phyloP scores from a whole-genome alignment of 2,797 vertebrate genomes.

The Poliocrania exsul region DNA sequence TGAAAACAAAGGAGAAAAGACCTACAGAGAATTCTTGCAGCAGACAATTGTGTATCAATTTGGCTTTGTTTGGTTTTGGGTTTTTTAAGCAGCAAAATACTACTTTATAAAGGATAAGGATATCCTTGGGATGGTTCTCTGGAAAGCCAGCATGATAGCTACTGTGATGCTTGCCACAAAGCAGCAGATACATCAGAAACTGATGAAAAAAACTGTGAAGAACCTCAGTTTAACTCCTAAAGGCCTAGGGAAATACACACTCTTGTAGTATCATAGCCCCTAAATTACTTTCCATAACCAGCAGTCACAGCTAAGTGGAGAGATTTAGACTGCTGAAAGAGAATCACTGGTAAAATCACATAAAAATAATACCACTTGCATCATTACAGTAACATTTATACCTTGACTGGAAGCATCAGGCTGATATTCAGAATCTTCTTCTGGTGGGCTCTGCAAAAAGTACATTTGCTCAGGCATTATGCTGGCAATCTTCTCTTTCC shows the following conservation, averaged over 20 bases:
- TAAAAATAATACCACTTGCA: background rate
- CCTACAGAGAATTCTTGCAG: background rate
- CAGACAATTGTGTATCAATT: background rate
- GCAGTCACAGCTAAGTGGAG: background rate
- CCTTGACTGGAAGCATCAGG: slow-evolving; percentile 78
- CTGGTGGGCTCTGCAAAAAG: slow-evolving; percentile 80
- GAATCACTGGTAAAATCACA: slow-evolving; percentile 19
- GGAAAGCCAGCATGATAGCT: background rate
- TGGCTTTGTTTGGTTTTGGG: background rate
- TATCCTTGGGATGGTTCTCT: background rate
- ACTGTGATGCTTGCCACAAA: background rate
- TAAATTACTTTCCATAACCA: slow-evolving; percentile 2
- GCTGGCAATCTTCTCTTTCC: slow-evolving; percentile 81
- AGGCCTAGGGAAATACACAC: background rate
- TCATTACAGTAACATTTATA: slow-evolving; percentile 42
- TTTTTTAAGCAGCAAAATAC: background rate
- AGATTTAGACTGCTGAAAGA: background rate
- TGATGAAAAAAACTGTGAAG: background rate
- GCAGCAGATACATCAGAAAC: background rate
- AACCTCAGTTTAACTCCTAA: background rate
- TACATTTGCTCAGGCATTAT: slow-evolving; percentile 83
- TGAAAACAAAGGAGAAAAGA: slow-evolving; percentile 9
- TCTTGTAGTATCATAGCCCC: background rate
- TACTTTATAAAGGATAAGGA: background rate
- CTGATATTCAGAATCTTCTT: slow-evolving; percentile 80